These are phyloP conservation scores for Lepidocolaptes lacrymiger DNA, from an alignment of 2,797 vertebrate species.

Conservation along the genomic window DNA sequence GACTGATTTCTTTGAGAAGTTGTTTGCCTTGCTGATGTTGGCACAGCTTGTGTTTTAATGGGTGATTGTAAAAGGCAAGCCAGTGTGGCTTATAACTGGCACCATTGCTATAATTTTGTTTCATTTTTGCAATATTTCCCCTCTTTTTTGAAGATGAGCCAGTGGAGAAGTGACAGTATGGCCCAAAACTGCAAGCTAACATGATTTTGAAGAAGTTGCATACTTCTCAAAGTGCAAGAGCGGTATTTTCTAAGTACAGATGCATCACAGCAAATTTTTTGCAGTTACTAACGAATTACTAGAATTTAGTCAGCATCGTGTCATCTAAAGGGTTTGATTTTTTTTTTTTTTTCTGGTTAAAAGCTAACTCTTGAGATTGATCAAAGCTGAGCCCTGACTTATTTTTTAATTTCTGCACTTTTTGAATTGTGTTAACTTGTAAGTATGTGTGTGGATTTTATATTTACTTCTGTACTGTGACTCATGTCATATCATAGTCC, in stretches of 20 bases:
- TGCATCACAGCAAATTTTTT: background rate
- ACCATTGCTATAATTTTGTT: background rate
- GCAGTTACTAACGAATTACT: background rate
- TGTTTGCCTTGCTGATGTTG: background rate
- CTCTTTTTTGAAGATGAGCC: background rate
- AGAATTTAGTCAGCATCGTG: background rate
- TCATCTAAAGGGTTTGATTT: background rate
- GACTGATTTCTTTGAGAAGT: conserved; percentile 33
- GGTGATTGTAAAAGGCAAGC: background rate
- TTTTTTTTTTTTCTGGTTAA: background rate
- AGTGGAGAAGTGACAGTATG: background rate
- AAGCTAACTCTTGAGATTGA: background rate
- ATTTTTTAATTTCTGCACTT: background rate
- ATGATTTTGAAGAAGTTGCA: background rate
- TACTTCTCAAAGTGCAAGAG: background rate
- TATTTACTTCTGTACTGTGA: background rate
- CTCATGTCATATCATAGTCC: background rate
- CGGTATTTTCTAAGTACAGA: background rate
- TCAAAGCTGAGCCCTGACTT: background rate
- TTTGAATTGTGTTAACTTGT: background rate
- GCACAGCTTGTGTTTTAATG: background rate
- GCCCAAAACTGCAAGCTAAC: background rate
- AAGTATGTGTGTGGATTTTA: background rate
- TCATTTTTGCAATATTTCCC: background rate
- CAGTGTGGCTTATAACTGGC: background rate